Base-by-base conservation (phyloP, 2,888 invertebrate genomes). In the Cremastobaeus sp. region DNA sequence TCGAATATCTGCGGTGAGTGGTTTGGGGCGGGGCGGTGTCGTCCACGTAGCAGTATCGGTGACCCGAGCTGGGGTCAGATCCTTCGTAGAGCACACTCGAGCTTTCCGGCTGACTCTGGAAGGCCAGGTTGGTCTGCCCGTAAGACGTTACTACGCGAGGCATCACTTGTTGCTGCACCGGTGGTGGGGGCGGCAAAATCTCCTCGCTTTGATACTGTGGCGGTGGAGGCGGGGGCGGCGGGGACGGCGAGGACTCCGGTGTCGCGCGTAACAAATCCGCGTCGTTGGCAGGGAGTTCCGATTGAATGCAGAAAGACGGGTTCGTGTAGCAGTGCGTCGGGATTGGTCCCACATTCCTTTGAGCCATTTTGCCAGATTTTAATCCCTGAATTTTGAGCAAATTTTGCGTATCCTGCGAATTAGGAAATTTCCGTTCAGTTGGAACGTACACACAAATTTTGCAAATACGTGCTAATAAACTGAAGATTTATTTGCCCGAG, bases 291-390 rank as follows among this genome's bases (percentile, higher is more conserved):
- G 89, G 89, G 77, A 89, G 92, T 82, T 95, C 94, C 84, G 94
- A 94, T 87, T 93, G 92, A 20, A 92, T 91, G 84, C 93, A 94
- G 84, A 95, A 95, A 0, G 94, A 94, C 55, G 94, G 94, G 84
- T 95, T 95, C 3, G 93, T 92, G 81, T 95, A 95, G 80, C 93
- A 93, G 86, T 92, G 86, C 2, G 82, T 81, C 18, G 84, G 85
- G 3, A 75, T 62, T 1, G 82, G 76, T 4, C 78, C 77, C 14
- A 76, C 76, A 25, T 65, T 77, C 0, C 69, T 41, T 3, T 78
- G 77, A 6, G 79, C 78, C 82, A 83, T 82, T 30, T 68, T 54
- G 12, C 3, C 14, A 14, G 12, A 4, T 21, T 18, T 32, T 34
- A 34, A 34, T 3, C 8, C 17, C 34, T 11, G 14, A 34, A 34